Evolutionary conservation across 2,113 vertebrate species (phyloP).

Genomic region (Chloroceryle aenea): DNA sequence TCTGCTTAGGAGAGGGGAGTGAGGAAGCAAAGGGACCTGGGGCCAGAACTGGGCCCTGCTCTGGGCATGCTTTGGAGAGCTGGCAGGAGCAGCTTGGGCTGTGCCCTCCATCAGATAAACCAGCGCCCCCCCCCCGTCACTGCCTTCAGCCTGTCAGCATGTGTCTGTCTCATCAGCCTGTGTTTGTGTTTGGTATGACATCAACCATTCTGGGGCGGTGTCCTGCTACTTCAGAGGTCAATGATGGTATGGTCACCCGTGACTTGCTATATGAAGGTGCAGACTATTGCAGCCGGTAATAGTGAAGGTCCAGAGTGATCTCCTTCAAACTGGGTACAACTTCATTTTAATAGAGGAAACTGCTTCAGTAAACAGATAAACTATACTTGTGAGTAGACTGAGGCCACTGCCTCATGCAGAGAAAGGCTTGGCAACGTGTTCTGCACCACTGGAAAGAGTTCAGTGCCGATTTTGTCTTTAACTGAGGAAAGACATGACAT

Average conservation of each 20-base stretch:
- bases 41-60: not conserved
- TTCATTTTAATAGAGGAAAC: not conserved
- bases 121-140: not conserved
- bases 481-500: not conserved
- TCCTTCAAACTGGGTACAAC: not conserved
- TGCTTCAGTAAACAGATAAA: not conserved
- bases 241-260: not conserved
- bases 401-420: not conserved
- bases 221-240: not conserved
- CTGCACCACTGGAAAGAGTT: not conserved
- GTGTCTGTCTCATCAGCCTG: not conserved
- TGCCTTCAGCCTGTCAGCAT: not conserved
- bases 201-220: not conserved
- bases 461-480: not conserved
- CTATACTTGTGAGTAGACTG: not conserved
- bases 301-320: not conserved
- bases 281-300: not conserved
- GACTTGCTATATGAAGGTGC: not conserved
- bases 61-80: not conserved
- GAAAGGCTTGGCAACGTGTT: not conserved
- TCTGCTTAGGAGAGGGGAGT: not conserved
- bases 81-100: not conserved
- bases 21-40: not conserved
- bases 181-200: rapidly evolving
- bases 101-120: not conserved